phyloP scores from a whole-genome alignment of 2,113 vertebrate species.

The Isurus oxyrinchus region DNA sequence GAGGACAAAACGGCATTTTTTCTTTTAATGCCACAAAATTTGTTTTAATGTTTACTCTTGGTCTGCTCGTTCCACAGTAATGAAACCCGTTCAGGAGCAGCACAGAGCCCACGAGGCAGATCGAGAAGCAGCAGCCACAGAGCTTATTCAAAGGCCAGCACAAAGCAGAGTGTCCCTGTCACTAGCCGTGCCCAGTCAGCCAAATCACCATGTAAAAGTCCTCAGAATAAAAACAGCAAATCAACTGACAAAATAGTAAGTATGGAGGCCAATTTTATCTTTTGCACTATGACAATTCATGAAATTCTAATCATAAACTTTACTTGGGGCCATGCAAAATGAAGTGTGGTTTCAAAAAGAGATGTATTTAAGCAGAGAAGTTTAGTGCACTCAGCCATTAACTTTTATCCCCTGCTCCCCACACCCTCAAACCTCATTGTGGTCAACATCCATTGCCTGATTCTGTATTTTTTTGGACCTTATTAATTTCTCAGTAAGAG shows the following conservation, averaged over 20 bases:
- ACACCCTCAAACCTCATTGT: background rate
- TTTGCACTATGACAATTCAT: conserved; percentile 39
- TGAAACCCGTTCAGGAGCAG: conserved; percentile 61
- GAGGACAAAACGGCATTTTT: background rate
- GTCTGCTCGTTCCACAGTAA: conserved; percentile 51
- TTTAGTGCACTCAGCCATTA: too few species aligned
- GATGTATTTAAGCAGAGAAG: background rate
- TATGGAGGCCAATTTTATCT: conserved; percentile 48
- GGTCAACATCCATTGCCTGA: background rate
- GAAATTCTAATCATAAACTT: conserved; percentile 49
- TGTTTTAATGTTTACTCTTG: background rate
- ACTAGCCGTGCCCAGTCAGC: conserved; percentile 48
- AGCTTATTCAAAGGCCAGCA: conserved; percentile 47
- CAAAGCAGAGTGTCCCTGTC: conserved; percentile 52
- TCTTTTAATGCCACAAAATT: too few species aligned
- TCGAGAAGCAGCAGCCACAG: conserved; percentile 52
- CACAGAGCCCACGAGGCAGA: conserved; percentile 54
- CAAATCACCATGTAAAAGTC: conserved; percentile 60
- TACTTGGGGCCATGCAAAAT: conserved; percentile 46
- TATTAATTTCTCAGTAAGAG: background rate
- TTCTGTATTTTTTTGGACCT: background rate
- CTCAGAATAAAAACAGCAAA: conserved; percentile 66
- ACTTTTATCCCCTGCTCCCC: background rate
- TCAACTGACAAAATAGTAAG: conserved; percentile 79
- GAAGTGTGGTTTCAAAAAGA: conserved; percentile 46